Base-by-base conservation (phyloP, 2,113 vertebrate genomes). In the Motacilla tschutschensis region DNA sequence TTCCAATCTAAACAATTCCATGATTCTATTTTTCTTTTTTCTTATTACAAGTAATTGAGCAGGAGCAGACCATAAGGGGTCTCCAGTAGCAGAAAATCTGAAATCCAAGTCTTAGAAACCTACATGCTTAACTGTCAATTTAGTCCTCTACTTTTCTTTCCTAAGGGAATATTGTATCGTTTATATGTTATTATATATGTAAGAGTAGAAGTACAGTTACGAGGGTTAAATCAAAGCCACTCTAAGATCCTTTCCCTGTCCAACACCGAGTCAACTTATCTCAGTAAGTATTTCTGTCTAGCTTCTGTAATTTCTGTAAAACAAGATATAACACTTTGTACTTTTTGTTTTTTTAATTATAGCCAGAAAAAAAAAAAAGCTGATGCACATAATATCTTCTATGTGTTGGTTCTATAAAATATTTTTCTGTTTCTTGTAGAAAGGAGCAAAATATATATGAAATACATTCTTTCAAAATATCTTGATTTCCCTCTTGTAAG, bases 401-500 rank as follows among this genome's bases (percentile, higher is more conserved):
- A 2, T 41, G 29, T 5, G 3, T 54, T 38, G 7, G 11, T 58
- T 53, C 8, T 50, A 19, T 62, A 43, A 70, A 51, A 35, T 58
- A 11, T 40, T 19, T 70, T 19, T 63, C 24, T 74, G 8, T 19
- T 59, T 71, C 25, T 57, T 60, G 9, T 44, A 78, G 19, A 75
- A 91, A 78, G 31, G 11, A 71, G 21, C 4, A 64, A 91, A 83
- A 48, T 31, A 29, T 11, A 2, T 26, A 25, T 22, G 6, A 72
- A 80, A 71, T 20, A n/a, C 6, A 40, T 11, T 4, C 3, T 48
- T 83, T 57, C 19, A 38, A 62, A 65, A 44, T 14, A 6, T n/a
- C 8, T 78, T 25, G 31, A 15, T 69, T 80, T 86, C 18, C 4
- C 16, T 4, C 1, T 3, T 4, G 1, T 14, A 7, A 1, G 16